These are phyloP conservation scores for Microtus montanus DNA, from an alignment of 2,113 vertebrate species.

Conservation along the genomic window DNA sequence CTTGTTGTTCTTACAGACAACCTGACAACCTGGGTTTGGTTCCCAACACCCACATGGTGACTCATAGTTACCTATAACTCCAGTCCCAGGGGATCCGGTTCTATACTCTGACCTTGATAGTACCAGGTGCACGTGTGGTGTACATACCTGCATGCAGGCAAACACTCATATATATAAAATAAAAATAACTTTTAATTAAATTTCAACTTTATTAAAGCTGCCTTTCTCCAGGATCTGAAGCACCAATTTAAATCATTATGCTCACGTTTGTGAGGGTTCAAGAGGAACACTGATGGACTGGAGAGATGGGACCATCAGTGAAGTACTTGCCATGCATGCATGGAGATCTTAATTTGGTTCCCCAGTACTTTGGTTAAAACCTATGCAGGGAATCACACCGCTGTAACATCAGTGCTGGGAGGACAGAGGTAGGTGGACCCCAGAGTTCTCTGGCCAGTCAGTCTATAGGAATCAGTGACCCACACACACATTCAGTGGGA, in stretches of 20 bases:
- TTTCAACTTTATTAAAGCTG: neutral
- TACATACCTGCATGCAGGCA: neutral
- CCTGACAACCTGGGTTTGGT: neutral
- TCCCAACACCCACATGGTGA: neutral
- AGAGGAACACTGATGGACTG: neutral
- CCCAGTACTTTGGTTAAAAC: too few relatives aligned
- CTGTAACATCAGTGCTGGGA: neutral
- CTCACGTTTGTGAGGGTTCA: neutral
- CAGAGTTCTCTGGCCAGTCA: neutral
- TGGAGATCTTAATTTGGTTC: neutral
- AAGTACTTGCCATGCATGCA: neutral
- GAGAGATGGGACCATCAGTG: neutral
- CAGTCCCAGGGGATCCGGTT: neutral
- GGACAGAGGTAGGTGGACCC: neutral
- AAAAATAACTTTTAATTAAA: neutral
- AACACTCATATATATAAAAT: neutral
- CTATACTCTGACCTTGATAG: neutral
- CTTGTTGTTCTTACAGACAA: neutral
- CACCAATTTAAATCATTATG: neutral
- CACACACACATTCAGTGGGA: neutral
- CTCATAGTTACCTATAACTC: neutral
- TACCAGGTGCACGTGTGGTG: neutral
- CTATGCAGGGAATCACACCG: too few relatives aligned
- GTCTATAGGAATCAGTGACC: neutral
- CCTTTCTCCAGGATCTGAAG: neutral